Base-by-base conservation (phyloP, 2,797 vertebrate genomes). In the Coccyzus lansbergi region DNA sequence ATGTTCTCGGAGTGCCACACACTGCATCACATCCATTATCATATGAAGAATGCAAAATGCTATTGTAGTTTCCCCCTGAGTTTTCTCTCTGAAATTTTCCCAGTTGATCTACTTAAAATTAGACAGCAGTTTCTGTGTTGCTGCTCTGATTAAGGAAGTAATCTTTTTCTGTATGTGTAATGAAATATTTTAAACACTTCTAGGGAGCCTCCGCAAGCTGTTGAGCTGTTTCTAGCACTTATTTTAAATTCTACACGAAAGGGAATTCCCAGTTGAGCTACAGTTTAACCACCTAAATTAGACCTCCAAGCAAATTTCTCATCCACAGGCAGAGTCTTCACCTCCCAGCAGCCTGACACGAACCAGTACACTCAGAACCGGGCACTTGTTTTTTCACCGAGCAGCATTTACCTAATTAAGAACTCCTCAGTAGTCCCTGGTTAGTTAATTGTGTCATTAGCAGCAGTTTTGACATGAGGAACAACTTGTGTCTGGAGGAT, bases 341-440 rank as follows among this genome's bases (percentile, higher is more conserved):
- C 90, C 90, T 93, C 85, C 83, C 34, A 58, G 89, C 88, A 88
- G 81, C 80, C 92, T 97, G 97, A 97, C 97, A 97, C 42, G 18
- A 52, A 79, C 84, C 21, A n/a, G 92, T 81, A 40, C 7, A 51
- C 95, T 88, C 83, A 82, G 95, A 91, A 85, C 86, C 4, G 12
- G 95, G 95, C 88, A 18, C 92, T 90, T 90, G 46, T 65, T 83
- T 72, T 72, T 96, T 94, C 94, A 6, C 83, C n/a, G 33, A 96
- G 85, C 94, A n/a, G 29, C 97, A 97, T 98, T 98, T 97, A 96
- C 96, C 97, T 98, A 97, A 98, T 98, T 98, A 98, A 98, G 97
- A 98, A 97, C 97, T 96, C 90, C 97, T 96, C 92, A 51, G 92
- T 86, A 83, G 96, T 97, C 97, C 97, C 96, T 92, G 62, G 97